These are phyloP conservation scores for Eidolon helvum DNA, from an alignment of 2,113 vertebrate genomes.

Conservation along the genomic window DNA sequence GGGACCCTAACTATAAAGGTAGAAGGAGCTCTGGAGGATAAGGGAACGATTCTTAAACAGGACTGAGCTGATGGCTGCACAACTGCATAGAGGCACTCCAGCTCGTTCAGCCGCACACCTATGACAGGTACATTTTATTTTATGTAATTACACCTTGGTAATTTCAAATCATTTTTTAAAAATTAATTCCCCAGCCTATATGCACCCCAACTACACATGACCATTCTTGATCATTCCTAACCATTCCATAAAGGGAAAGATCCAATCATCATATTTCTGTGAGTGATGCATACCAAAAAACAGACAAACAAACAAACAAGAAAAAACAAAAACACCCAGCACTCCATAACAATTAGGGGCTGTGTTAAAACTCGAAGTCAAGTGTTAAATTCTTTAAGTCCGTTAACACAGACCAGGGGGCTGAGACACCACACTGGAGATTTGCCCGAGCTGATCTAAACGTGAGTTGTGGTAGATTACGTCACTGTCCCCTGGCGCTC, in stretches of 20 bases:
- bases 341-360: background rate
- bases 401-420: background rate
- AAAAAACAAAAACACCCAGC: too few species aligned
- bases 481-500: rapidly evolving
- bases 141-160: background rate
- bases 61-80: background rate
- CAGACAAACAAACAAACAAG: too few species aligned
- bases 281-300: too few species aligned
- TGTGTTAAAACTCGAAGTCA: background rate
- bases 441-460: background rate
- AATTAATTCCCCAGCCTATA: background rate
- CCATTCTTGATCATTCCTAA: background rate
- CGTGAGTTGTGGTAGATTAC: background rate
- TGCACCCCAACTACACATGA: background rate
- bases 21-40: background rate
- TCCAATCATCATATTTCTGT: background rate
- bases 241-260: background rate
- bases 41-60: background rate
- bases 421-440: background rate
- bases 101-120: background rate
- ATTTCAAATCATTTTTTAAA: background rate
- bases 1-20: rapidly evolving
- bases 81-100: background rate
- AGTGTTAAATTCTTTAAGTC: background rate
- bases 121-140: background rate